Percentiles rank a stretch among this genome's conserved stretches.
phyloP scores from a whole-genome alignment of 1,140 invertebrate species.

The Drosophila kanapiae region DNA sequence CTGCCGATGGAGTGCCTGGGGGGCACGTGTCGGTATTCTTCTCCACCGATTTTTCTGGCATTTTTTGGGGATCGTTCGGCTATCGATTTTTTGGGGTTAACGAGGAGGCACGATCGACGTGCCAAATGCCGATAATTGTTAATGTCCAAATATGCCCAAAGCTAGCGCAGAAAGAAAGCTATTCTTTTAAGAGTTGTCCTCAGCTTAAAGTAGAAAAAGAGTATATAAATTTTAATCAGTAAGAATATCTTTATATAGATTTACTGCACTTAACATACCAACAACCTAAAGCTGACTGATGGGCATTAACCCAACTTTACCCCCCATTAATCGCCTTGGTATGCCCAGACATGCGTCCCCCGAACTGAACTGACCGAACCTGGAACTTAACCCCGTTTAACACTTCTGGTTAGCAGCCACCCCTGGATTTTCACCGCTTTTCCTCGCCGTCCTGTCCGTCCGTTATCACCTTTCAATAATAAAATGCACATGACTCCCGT shows the following conservation, averaged over 20 bases:
- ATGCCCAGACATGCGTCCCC: slow-evolving; percentile 33
- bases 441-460: neutral
- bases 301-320: neutral
- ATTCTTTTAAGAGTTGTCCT: neutral
- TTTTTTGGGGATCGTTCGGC: slow-evolving; percentile 31
- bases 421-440: neutral
- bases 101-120: slow-evolving; percentile 57
- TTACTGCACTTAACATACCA: neutral
- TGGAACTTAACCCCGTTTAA: slow-evolving; percentile 75
- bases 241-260: neutral
- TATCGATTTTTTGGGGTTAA: slow-evolving; percentile 60
- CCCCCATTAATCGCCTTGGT: slow-evolving; percentile 16
- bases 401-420: slow-evolving; percentile 59
- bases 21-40: slow-evolving; percentile 77
- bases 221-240: neutral
- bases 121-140: slow-evolving; percentile 20
- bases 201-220: no score
- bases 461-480: slow-evolving; percentile 82
- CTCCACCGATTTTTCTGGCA: neutral
- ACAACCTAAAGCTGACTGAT: neutral
- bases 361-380: no score
- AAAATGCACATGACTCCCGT: slow-evolving; percentile 63
- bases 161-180: neutral
- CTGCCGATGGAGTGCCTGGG: neutral
- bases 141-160: neutral